phyloP scores from a whole-genome alignment of 1,140 invertebrate species.

The Hycleus cichorii region DNA sequence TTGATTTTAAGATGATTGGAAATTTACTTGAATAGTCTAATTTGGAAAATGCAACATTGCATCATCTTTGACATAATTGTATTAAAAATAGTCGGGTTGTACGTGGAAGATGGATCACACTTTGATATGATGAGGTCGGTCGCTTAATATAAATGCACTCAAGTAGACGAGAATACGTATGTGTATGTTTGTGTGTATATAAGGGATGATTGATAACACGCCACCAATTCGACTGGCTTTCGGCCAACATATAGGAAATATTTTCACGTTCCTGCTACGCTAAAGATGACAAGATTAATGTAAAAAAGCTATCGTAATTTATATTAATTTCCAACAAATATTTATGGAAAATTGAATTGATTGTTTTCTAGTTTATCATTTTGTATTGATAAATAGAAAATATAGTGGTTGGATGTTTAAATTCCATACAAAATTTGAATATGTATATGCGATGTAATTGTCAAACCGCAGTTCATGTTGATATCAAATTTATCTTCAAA shows the following conservation, averaged over 20 bases:
- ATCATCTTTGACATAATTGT: slow-evolving; percentile 15
- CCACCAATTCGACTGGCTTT: slow-evolving; percentile 17
- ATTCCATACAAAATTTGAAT: too few species aligned
- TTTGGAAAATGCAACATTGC: background rate
- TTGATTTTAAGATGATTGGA: background rate
- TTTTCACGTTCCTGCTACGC: slow-evolving; percentile 5
- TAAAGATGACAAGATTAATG: slow-evolving; percentile 7
- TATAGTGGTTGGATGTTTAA: too few species aligned
- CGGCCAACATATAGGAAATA: slow-evolving; percentile 17
- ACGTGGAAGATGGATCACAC: slow-evolving; percentile 27
- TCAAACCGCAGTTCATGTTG: too few species aligned
- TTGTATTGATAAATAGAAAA: too few species aligned
- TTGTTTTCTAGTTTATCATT: too few species aligned
- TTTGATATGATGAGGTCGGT: slow-evolving; percentile 33
- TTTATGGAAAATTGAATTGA: too few species aligned
- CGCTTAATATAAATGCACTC: slow-evolving; percentile 24
- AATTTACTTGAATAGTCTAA: background rate
- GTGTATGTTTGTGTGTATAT: slow-evolving; percentile 13
- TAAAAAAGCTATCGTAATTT: background rate
- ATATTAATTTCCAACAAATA: too few species aligned
- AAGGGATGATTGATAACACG: slow-evolving; percentile 27
- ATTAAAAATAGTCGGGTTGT: slow-evolving; percentile 6
- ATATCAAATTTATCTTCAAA: background rate
- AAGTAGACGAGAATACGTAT: slow-evolving; percentile 13
- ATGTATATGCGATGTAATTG: too few species aligned